A percentile compares a stretch with the other conserved stretches of the same genome.
Evolutionary conservation across 2,113 vertebrate genomes (phyloP).

Genomic region (Myiozetetes cayanensis): DNA sequence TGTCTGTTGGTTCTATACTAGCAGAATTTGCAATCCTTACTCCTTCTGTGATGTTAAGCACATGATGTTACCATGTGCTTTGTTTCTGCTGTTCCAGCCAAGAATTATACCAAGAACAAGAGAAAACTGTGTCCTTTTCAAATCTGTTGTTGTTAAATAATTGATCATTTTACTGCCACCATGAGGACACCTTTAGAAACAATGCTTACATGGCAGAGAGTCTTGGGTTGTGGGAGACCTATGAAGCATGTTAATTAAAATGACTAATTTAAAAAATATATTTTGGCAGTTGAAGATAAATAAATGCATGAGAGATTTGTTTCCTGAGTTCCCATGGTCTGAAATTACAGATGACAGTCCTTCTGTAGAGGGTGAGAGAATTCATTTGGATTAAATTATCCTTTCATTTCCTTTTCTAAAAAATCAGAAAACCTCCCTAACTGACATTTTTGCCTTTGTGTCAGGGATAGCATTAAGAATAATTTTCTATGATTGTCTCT

Average conservation of each 20-base stretch:
- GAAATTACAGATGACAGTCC: constrained; percentile 15
- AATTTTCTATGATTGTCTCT: constrained; percentile 63
- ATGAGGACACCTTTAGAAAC: constrained; percentile 16
- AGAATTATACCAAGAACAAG: background rate
- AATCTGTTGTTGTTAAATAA: background rate
- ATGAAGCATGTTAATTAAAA: constrained; percentile 34
- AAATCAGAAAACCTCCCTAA: constrained; percentile 40
- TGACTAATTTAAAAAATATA: constrained; percentile 8
- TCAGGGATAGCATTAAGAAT: constrained; percentile 56
- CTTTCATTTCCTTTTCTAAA: constrained; percentile 46
- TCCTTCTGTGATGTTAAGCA: background rate
- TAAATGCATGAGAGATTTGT: constrained; percentile 2
- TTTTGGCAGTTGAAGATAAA: constrained; percentile 37
- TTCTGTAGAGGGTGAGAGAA: background rate
- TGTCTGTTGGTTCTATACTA: background rate
- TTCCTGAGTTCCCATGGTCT: background rate
- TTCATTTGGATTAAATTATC: constrained; percentile 54
- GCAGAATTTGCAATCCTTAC: background rate
- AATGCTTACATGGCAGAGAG: background rate
- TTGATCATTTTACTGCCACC: constrained; percentile 41
- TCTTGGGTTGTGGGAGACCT: background rate
- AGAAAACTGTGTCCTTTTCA: background rate
- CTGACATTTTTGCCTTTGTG: constrained; percentile 50
- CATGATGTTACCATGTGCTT: background rate
- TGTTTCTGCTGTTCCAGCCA: background rate